These are phyloP conservation scores for Carettochelys insculpta DNA, from an alignment of 2,113 vertebrate genomes.

Conservation along the genomic window DNA sequence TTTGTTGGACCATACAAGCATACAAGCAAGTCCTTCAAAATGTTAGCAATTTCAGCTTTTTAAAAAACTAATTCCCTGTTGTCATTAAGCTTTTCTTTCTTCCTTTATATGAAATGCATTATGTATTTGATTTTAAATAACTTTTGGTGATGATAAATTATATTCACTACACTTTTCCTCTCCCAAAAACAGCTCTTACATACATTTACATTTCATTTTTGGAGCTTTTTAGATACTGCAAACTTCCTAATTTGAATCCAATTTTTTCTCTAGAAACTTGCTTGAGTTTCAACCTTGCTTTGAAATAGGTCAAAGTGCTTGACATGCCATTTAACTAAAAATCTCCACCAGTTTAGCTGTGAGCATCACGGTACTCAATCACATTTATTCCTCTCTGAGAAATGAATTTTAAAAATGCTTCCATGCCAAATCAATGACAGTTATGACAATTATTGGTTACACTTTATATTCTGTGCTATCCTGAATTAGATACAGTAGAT, in stretches of 20 bases:
- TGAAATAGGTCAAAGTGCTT: not conserved
- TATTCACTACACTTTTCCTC: not conserved
- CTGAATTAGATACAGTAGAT: not conserved
- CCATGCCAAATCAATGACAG: not conserved
- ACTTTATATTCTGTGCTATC: not conserved
- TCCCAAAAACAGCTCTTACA: not conserved
- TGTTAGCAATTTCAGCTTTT: not conserved
- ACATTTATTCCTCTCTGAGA: not conserved
- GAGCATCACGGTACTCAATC: not conserved
- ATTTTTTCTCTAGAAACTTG: not conserved
- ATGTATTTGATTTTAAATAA: conserved; percentile 1
- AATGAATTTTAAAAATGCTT: not conserved
- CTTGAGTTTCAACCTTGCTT: not conserved
- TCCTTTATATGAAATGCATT: not conserved
- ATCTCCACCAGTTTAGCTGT: not conserved
- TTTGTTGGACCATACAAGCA: not conserved
- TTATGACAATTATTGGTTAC: not conserved
- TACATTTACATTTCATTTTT: not conserved
- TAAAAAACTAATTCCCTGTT: not conserved
- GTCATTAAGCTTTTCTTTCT: conserved; percentile 2
- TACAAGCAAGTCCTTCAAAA: not conserved
- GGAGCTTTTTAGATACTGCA: not conserved
- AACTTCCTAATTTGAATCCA: not conserved
- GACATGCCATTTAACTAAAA: not conserved
- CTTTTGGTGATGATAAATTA: conserved; percentile 1